These are phyloP conservation scores for Camarhynchus parvulus DNA, from an alignment of 2,113 vertebrate genomes.

Conservation along the genomic window DNA sequence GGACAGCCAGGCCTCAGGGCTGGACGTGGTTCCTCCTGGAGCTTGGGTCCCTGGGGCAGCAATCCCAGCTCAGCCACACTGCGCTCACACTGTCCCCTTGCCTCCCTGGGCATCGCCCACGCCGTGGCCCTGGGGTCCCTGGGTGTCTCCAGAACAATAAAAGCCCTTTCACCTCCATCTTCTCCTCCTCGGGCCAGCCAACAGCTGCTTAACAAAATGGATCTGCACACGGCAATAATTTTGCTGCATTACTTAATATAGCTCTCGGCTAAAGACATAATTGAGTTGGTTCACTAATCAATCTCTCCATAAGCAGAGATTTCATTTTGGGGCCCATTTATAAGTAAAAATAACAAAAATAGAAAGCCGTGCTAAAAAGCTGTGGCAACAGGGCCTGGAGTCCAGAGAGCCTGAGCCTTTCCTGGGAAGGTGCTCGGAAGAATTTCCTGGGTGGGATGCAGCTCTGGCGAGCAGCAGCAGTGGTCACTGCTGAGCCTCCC, in stretches of 20 bases:
- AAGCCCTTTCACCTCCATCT: constrained; percentile 30
- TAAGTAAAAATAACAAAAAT: constrained; percentile 20
- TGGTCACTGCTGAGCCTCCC: rapidly evolving
- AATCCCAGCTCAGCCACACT: not conserved
- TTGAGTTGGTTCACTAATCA: constrained; percentile 82
- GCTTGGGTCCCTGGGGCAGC: not conserved
- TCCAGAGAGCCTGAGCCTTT: not conserved
- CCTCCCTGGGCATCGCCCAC: rapidly evolving
- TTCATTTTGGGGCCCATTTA: not conserved
- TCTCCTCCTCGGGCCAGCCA: constrained; percentile 60
- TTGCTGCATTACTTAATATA: constrained; percentile 80
- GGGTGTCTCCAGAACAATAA: not conserved
- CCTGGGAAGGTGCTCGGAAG: not conserved
- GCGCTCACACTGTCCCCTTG: rapidly evolving
- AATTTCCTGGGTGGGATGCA: rapidly evolving
- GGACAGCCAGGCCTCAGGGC: not conserved
- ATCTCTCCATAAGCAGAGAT: constrained; percentile 78
- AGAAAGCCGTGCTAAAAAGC: not conserved
- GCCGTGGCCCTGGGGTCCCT: not conserved
- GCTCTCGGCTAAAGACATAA: constrained; percentile 81
- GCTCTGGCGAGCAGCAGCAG: not conserved
- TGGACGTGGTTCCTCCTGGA: not conserved
- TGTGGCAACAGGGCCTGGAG: not conserved
- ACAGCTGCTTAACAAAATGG: constrained; percentile 79
- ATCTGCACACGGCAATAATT: constrained; percentile 74